Base-by-base conservation (phyloP, 2,113 vertebrate species). In the Tringa solitaria region DNA sequence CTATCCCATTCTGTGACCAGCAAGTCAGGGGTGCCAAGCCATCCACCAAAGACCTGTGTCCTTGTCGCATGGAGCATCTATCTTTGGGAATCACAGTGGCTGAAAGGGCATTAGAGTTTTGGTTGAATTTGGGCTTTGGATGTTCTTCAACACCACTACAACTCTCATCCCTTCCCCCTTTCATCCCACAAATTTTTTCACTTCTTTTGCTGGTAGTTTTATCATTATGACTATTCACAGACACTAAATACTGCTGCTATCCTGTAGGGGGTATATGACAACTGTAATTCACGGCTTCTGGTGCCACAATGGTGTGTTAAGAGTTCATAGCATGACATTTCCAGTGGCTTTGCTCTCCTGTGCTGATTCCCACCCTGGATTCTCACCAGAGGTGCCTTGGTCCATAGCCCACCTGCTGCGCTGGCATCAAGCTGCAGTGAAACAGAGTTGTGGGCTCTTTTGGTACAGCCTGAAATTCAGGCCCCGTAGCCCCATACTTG, bases 1-100 rank as follows among this genome's bases (percentile, higher is more conserved):
- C 15, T 0, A 6, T 59, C 51, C 56, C 10, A 2, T 37, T 67
- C 67, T 77, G n/a, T 57, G n/a, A 24, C 37, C 67, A 35, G 15
- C 33, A 43, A 3, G 37, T 8, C 51, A n/a, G 41, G 54, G 14
- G 5, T 30, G 46, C 26, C n/a, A 39, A 43, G 35, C 48, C 43
- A 20, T 21, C 2, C 12, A 57, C 53, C 35, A 26, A 46, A 79
- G 57, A 24, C 4, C 1, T 0, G 0, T 56, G 41, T 54, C 12
- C 19, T n/a, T 33, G 26, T 21, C 56, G 15, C 37, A 5, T 18
- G 46, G 51, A 56, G 35, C 60, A 28, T 68, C 33, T 15, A 10
- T 45, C 16, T 23, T 51, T 35, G 24, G 23, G 28, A 24, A 37
- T n/a, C 9, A 0, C 6, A 46, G 54, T 9, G 32, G 24, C 13